phyloP scores from a whole-genome alignment of 2,113 vertebrate species.

The Lagopus leucura region DNA sequence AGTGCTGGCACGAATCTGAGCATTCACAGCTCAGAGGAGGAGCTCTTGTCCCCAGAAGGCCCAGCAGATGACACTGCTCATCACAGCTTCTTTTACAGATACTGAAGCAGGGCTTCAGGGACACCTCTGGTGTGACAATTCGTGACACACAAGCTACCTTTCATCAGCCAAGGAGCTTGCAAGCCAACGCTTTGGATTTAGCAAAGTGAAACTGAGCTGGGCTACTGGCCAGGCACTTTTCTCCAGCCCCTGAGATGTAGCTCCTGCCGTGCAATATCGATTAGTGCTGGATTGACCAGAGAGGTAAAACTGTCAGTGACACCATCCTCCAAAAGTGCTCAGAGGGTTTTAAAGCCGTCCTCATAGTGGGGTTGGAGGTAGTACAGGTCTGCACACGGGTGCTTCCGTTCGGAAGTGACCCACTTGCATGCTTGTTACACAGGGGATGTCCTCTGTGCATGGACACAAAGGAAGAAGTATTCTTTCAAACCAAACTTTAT shows the following conservation, averaged over 20 bases:
- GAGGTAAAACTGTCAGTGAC: neutral
- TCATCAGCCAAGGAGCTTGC: neutral
- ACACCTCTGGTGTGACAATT: neutral
- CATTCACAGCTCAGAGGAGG: neutral
- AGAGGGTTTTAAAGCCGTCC: neutral
- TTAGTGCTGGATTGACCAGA: neutral
- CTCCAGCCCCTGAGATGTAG: neutral
- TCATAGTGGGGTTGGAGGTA: neutral
- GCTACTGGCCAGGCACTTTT: neutral
- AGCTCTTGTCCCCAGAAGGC: conserved; percentile 4
- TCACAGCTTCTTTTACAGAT: neutral
- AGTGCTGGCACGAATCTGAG: neutral
- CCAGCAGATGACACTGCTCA: conserved; percentile 35
- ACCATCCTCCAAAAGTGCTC: neutral
- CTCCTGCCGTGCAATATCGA: neutral
- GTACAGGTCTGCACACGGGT: neutral
- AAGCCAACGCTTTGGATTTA: neutral
- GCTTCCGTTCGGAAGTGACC: neutral
- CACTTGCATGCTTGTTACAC: neutral
- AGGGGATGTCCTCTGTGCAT: neutral
- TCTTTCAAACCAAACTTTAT: conserved; percentile 18
- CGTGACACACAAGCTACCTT: neutral
- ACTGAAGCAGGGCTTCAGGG: neutral
- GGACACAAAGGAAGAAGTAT: conserved; percentile 7
- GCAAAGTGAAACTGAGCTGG: neutral